Evolutionary conservation across 2,113 vertebrate genomes (phyloP), one percentile per base, ranked within the genome.

Genomic region (Stegastes partitus): DNA sequence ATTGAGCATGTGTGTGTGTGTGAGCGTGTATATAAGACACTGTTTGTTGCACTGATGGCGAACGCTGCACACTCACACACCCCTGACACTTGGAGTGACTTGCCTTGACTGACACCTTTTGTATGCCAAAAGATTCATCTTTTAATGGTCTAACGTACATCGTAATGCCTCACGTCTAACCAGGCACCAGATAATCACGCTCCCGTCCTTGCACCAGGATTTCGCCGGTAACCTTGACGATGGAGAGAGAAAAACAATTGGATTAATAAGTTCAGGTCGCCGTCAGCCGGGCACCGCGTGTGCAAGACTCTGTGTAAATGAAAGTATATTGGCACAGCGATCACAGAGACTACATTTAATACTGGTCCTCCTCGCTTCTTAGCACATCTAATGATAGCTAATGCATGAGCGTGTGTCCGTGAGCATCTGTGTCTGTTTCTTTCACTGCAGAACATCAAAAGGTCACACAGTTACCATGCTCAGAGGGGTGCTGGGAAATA

Each of bases 401-500:
- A 79, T 51, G 56, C 77, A 59, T 69, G 53, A 71, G 63, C 69
- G 54, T 62, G 67, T 78, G 83, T 80, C 76, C 14, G 18, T 44
- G 61, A 74, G 85, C 84, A 74, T 83, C 76, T 86, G 85, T 70
- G 73, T 82, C 53, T 59, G 65, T 78, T 81, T 86, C 47, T 72
- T 75, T 73, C 11, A 34, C 82, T 71, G 88, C 81, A 59, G 69
- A 87, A 89, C 90, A 92, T 92, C 87, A 92, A 93, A 93, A 93
- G 90, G 91, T 91, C 92, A 91, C 75, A 21, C 79, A 79, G 87
- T 83, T 50, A 44, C 86, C 70, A 28, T 37, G 85, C 89, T 84
- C 84, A 73, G 81, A 84, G 89, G 88, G 87, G 64, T 61, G 82
- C 83, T 87, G 86, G 74, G 78, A 88, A 90, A 89, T 91, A 93